phyloP scores from a whole-genome alignment of 2,888 invertebrate genomes.

The Phortica okadai region DNA sequence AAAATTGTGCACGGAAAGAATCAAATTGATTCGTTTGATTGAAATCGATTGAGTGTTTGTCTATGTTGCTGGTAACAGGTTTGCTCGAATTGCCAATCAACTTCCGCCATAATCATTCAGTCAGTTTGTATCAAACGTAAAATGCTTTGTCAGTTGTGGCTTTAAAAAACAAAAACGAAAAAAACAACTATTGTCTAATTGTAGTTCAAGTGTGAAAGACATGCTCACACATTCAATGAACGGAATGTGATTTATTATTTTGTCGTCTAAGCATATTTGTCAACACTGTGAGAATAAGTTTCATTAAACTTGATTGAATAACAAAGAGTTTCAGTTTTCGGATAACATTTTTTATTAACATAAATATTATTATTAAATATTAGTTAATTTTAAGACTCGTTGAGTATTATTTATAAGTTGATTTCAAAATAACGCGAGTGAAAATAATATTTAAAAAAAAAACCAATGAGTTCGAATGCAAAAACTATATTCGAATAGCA shows the following conservation, averaged over 20 bases:
- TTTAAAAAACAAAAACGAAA: constrained; percentile 13
- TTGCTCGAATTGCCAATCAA: constrained; percentile 4
- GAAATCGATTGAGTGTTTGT: constrained; percentile 14
- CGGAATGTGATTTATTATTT: constrained; percentile 5
- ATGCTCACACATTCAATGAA: constrained; percentile 3
- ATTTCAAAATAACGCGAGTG: too few relatives aligned
- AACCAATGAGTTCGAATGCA: too few relatives aligned
- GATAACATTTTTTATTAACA: too few relatives aligned
- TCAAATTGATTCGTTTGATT: background rate
- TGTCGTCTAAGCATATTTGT: background rate
- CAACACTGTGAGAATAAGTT: background rate
- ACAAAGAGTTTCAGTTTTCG: too few relatives aligned
- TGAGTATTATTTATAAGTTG: too few relatives aligned
- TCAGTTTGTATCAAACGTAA: background rate
- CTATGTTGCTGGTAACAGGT: constrained; percentile 14
- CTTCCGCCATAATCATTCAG: constrained; percentile 23
- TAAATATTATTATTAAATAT: too few relatives aligned
- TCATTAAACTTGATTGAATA: too few relatives aligned
- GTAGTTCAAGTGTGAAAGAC: constrained; percentile 19
- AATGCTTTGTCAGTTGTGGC: background rate
- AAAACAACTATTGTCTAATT: constrained; percentile 18
- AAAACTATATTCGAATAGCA: too few relatives aligned
- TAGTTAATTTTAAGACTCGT: too few relatives aligned
- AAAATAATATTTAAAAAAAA: too few relatives aligned
- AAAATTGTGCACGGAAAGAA: constrained; percentile 25